Percentiles rank a stretch among this genome's conserved stretches.
Conservation (phyloP, 2,113 vertebrate genomes). For the Manacus vitellinus region DNA sequence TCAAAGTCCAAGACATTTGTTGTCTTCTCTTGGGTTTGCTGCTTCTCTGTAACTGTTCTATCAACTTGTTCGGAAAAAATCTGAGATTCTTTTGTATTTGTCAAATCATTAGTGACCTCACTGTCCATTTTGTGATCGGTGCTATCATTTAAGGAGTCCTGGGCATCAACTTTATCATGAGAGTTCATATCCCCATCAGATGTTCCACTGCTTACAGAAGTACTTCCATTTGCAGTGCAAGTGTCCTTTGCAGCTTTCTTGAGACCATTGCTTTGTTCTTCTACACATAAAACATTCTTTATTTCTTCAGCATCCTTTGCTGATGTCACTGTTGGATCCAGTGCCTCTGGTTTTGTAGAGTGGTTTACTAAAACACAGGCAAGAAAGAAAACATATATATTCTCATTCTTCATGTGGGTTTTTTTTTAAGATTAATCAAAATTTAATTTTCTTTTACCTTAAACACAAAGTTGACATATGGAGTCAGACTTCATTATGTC, state of each 20-base stretch:
- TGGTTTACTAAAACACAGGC: constrained; percentile 68
- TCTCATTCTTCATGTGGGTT: not conserved
- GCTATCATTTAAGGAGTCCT: not conserved
- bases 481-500: not conserved
- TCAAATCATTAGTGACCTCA: constrained; percentile 15
- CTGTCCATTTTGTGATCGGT: not conserved
- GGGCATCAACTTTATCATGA: constrained; percentile 60
- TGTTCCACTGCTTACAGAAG: constrained; percentile 14
- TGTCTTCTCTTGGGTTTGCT: not conserved
- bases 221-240: constrained; percentile 61
- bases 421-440: not conserved
- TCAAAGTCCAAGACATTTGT: constrained; percentile 87
- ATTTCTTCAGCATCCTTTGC: constrained; percentile 64
- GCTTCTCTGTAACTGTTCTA: not conserved
- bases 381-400: not conserved
- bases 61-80: not conserved
- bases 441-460: not conserved
- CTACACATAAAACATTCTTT: constrained; percentile 7
- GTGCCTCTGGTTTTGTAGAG: constrained; percentile 67
- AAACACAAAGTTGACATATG: not conserved
- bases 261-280: constrained; percentile 87
- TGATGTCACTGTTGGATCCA: constrained; percentile 59
- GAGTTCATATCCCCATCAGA: constrained; percentile 57
- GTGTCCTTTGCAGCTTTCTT: constrained; percentile 75
- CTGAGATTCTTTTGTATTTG: constrained; percentile 41